These are phyloP conservation scores for Gymnocephalus cernua DNA, from an alignment of 2,113 vertebrate genomes.

Conservation along the genomic window DNA sequence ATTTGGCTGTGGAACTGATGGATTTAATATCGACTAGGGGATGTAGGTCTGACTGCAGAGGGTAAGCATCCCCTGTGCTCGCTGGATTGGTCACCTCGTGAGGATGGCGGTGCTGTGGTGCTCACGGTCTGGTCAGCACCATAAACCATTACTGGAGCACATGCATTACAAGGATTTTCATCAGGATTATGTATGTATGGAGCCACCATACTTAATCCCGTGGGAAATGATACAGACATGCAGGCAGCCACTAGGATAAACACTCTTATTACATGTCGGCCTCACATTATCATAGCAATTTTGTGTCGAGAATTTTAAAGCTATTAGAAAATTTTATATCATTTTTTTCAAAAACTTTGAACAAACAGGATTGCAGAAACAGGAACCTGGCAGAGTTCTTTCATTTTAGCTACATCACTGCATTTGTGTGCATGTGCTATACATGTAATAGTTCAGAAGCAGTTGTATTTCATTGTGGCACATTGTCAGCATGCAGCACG, in stretches of 20 bases:
- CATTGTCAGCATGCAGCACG: conserved; percentile 20
- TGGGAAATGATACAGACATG: conserved; percentile 28
- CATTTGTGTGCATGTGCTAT: not conserved
- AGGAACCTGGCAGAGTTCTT: not conserved
- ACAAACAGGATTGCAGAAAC: not conserved
- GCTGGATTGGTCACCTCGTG: conserved; percentile 53
- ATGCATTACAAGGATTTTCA: conserved; percentile 71
- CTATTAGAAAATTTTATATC: not conserved
- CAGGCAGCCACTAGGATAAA: conserved; percentile 7
- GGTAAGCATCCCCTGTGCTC: conserved; percentile 20
- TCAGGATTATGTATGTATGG: conserved; percentile 70
- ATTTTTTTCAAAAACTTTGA: not conserved
- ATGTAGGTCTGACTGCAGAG: conserved; percentile 38
- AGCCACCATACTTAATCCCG: conserved; percentile 36
- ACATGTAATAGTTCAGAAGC: not conserved
- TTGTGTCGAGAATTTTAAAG: not conserved
- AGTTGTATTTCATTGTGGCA: conserved; percentile 28
- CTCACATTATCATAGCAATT: not conserved
- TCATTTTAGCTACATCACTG: not conserved
- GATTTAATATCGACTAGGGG: conserved; percentile 58
- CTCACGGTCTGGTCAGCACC: conserved; percentile 60
- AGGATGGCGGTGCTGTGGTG: conserved; percentile 19
- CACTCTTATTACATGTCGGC: not conserved
- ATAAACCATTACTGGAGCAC: conserved; percentile 64
- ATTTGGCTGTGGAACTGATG: conserved; percentile 77